Percentiles rank a stretch among this genome's conserved stretches.
Evolutionary conservation across 1,140 invertebrate genomes (phyloP).

Genomic region (Zaprionus africanus): DNA sequence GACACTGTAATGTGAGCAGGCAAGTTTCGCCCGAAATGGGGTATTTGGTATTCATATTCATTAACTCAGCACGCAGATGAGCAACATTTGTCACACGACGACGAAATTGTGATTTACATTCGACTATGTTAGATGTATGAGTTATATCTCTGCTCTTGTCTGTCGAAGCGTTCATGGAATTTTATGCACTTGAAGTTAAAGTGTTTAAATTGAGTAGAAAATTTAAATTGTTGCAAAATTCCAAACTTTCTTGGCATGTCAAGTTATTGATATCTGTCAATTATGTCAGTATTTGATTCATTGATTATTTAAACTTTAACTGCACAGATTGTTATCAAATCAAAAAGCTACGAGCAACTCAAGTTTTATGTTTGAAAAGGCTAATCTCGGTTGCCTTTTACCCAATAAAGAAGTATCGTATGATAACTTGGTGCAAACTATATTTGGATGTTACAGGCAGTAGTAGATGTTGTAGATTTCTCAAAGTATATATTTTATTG

Average conservation of each 20-base stretch:
- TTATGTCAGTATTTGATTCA: too few species aligned
- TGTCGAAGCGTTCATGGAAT: neutral
- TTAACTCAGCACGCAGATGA: constrained; percentile 1
- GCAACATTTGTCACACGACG: neutral
- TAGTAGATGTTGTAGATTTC: too few species aligned
- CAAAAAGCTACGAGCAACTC: too few species aligned
- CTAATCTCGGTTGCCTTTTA: too few species aligned
- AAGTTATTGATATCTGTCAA: too few species aligned
- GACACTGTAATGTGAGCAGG: constrained; percentile 9
- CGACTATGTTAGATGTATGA: neutral
- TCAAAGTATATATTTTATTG: too few species aligned
- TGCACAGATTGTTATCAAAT: too few species aligned
- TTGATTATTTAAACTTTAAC: too few species aligned
- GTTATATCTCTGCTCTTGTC: neutral
- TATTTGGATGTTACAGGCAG: too few species aligned
- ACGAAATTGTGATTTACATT: constrained; percentile 16
- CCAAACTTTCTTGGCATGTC: neutral
- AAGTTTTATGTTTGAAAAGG: too few species aligned
- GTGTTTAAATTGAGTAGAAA: neutral
- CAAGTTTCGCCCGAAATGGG: constrained; percentile 15
- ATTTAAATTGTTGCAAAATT: neutral
- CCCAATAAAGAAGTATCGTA: too few species aligned
- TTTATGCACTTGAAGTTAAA: neutral
- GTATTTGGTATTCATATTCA: constrained; percentile 50
- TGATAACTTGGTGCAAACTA: too few species aligned